Conservation (phyloP, 2,113 vertebrate genomes). For the Edolisoma coerulescens region DNA sequence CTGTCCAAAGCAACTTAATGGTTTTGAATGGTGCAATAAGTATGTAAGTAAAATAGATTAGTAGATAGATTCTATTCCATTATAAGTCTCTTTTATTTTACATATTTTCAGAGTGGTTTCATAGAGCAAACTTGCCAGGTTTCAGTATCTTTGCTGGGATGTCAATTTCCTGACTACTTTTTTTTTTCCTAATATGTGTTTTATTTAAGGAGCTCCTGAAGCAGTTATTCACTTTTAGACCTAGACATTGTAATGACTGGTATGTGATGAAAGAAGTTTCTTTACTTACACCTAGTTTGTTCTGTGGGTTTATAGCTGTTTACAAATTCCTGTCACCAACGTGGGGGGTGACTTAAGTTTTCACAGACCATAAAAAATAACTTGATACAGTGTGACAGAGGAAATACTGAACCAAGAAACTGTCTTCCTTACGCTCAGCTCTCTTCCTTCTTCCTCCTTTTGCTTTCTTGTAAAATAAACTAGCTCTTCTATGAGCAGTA, state of each 20-base stretch:
- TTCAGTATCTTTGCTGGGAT: not conserved
- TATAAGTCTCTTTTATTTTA: not conserved
- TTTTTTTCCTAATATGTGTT: not conserved
- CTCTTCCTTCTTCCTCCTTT: not conserved
- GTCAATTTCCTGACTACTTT: not conserved
- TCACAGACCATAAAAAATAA: not conserved
- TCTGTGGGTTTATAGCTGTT: not conserved
- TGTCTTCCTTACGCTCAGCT: not conserved
- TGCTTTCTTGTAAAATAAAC: not conserved
- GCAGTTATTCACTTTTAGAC: not conserved
- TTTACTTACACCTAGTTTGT: not conserved
- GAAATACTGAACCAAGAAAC: not conserved
- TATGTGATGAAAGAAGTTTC: not conserved
- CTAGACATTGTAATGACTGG: not conserved
- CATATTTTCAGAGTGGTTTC: not conserved
- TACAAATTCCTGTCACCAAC: not conserved
- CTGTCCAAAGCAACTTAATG: not conserved
- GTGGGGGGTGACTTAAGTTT: not conserved
- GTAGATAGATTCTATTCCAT: not conserved
- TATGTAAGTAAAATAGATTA: not conserved
- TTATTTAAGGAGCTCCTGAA: not conserved
- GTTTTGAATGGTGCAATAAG: not conserved
- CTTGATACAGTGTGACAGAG: not conserved
- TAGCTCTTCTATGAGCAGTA: not conserved
- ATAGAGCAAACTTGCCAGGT: not conserved